A percentile compares a stretch with the other conserved stretches of the same genome.
Conservation (phyloP, 2,113 vertebrate genomes). For the Colius striatus region DNA sequence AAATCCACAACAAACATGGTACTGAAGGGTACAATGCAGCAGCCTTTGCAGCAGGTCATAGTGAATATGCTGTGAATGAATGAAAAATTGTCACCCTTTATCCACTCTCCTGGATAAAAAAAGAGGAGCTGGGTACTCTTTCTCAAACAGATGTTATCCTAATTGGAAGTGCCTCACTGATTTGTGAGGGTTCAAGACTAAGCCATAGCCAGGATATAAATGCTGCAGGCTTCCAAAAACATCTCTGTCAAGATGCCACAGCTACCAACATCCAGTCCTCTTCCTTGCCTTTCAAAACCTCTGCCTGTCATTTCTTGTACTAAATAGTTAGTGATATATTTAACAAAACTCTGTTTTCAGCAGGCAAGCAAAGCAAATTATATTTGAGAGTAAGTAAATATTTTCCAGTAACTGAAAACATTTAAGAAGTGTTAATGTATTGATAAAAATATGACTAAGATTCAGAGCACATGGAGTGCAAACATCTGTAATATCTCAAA, state of each 20-base stretch:
- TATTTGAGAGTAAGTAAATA: neutral
- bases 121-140: neutral
- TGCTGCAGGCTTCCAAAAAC: neutral
- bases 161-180: neutral
- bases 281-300: neutral
- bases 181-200: neutral
- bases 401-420: neutral
- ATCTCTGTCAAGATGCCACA: neutral
- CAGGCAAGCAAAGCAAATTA: neutral
- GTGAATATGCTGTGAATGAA: neutral
- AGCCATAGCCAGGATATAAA: neutral
- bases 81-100: neutral
- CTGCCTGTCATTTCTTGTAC: neutral
- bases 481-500: neutral
- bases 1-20: neutral
- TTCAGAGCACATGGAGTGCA: neutral
- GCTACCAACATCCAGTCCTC: neutral
- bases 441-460: neutral
- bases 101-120: neutral
- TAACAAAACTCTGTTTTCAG: neutral
- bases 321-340: neutral
- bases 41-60: neutral
- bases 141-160: neutral
- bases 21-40: neutral
- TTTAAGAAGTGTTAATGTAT: neutral